Conservation (phyloP, 2,797 vertebrate species). For the Urosaurus nigricauda region DNA sequence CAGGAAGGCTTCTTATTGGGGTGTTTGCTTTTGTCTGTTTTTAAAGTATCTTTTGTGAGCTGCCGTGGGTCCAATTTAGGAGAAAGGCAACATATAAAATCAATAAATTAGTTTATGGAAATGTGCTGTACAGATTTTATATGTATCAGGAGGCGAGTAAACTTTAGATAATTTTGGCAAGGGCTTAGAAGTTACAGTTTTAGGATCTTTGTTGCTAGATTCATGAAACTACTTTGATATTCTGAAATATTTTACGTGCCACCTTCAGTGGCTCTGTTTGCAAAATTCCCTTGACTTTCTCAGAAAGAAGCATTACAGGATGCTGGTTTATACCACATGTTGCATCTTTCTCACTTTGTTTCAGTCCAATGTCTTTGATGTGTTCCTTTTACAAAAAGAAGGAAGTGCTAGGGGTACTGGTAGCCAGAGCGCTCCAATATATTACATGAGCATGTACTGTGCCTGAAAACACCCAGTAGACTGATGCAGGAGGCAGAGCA, state of each 20-base stretch:
- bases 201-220: neutral
- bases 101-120: neutral
- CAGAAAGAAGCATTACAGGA: neutral
- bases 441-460: neutral
- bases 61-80: too few species aligned
- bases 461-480: neutral
- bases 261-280: neutral
- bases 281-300: neutral
- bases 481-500: neutral
- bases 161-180: neutral
- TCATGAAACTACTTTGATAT: neutral
- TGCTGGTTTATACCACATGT: neutral
- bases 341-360: too few species aligned
- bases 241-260: neutral
- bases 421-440: neutral
- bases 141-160: neutral
- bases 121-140: neutral
- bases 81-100: too few species aligned
- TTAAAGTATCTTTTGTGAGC: too few species aligned
- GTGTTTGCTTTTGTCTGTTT: too few species aligned
- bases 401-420: neutral
- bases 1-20: too few species aligned
- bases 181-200: neutral
- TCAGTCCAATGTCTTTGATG: neutral
- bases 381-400: neutral